Evolutionary conservation across 2,797 vertebrate species (phyloP).

Genomic region (Pteropus rufus): DNA sequence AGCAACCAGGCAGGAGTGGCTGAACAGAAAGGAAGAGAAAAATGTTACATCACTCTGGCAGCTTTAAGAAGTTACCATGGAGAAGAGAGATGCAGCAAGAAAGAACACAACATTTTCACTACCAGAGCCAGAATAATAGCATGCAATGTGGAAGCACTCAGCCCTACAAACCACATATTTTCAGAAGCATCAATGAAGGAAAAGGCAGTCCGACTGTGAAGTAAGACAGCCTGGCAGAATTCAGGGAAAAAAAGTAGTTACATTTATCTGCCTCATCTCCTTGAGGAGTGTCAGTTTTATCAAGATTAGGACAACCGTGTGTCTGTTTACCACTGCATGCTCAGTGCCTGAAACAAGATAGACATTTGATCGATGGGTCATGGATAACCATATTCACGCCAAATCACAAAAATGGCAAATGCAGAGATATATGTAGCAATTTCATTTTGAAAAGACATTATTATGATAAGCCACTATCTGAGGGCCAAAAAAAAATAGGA

Average conservation of each 20-base stretch:
- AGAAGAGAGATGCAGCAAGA: neutral
- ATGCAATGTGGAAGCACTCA: neutral
- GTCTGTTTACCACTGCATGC: neutral
- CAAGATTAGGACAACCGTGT: neutral
- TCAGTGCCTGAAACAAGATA: neutral
- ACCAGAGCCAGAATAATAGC: neutral
- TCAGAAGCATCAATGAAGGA: neutral
- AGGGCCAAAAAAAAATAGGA: neutral
- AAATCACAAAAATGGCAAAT: neutral
- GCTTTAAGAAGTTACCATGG: constrained; percentile 22
- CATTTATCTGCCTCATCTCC: neutral
- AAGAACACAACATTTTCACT: neutral
- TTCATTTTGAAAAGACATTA: neutral
- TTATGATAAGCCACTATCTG: neutral
- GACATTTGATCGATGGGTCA: neutral
- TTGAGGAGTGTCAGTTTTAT: neutral
- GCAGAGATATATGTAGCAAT: neutral
- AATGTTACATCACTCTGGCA: neutral
- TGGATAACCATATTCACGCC: neutral
- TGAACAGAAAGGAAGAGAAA: neutral
- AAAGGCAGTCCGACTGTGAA: neutral
- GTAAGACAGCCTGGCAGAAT: neutral
- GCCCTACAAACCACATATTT: neutral
- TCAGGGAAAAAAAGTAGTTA: neutral
- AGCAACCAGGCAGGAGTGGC: constrained; percentile 15